Conservation (phyloP, 2,113 vertebrate genomes). For the Elanoides forficatus region DNA sequence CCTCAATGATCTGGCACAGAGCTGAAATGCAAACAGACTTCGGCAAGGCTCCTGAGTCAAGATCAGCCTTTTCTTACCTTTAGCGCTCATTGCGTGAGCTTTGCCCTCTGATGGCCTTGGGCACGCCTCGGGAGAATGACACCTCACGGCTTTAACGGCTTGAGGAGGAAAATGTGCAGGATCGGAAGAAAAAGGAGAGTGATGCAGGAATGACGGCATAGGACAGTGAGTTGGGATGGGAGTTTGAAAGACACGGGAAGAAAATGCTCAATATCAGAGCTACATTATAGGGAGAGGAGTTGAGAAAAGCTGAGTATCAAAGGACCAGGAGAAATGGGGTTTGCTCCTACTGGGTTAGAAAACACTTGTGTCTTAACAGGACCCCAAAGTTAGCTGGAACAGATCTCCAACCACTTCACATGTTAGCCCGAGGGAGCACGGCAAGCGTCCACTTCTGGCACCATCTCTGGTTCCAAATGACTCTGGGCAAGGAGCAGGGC, state of each 20-base stretch:
- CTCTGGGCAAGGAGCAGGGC: neutral
- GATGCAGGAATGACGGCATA: neutral
- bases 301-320: neutral
- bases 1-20: too few species aligned
- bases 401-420: neutral
- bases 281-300: rapidly evolving
- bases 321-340: neutral
- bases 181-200: neutral
- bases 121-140: neutral
- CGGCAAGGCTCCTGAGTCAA: neutral
- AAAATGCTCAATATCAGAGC: neutral
- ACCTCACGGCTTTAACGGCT: neutral
- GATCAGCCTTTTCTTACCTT: neutral
- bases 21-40: neutral
- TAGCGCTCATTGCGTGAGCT: neutral
- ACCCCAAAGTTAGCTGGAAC: neutral
- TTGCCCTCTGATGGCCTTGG: neutral
- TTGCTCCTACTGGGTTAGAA: neutral
- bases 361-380: neutral
- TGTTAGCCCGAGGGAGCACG: rapidly evolving
- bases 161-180: neutral
- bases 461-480: neutral
- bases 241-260: neutral
- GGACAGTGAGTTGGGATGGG: neutral
- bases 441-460: neutral